A percentile compares a stretch with the other conserved stretches of the same genome.
Evolutionary conservation across 1,140 invertebrate genomes (phyloP).

Genomic region (Semibalanus balanoides): DNA sequence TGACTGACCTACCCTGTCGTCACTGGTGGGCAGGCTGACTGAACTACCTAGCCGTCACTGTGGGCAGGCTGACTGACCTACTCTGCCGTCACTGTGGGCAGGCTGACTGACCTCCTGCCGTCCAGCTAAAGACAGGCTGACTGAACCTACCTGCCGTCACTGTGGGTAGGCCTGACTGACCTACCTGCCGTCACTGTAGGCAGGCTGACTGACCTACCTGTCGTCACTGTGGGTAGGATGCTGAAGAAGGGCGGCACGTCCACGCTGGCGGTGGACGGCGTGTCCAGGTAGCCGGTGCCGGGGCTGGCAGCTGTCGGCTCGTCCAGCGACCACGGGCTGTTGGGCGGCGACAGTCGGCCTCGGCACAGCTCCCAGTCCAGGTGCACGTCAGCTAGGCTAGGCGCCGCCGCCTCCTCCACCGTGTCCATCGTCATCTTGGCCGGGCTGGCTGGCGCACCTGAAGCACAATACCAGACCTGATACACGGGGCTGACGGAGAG

Average conservation of each 20-base stretch:
- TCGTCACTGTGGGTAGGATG: conserved; percentile 27
- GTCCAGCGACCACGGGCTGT: neutral
- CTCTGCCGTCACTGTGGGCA: neutral
- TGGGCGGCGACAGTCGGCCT: neutral
- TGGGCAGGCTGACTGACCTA: neutral
- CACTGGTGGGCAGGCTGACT: neutral
- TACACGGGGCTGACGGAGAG: no score
- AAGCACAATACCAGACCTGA: no score
- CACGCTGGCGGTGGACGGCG: conserved; percentile 30
- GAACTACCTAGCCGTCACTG: neutral
- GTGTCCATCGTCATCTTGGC: neutral
- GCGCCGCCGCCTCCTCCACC: neutral
- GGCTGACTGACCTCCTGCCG: neutral
- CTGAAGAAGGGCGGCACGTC: conserved; percentile 27
- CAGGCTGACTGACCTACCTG: conserved; percentile 35
- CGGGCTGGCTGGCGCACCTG: conserved; percentile 12
- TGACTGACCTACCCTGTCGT: no score
- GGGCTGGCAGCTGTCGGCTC: neutral
- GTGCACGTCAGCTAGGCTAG: conserved; percentile 14
- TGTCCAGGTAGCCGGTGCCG: conserved; percentile 12
- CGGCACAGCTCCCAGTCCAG: conserved; percentile 25
- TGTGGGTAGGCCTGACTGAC: conserved; percentile 36
- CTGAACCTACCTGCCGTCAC: neutral
- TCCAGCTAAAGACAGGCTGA: neutral
- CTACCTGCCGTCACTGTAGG: conserved; percentile 22